Evolutionary conservation across 1,140 invertebrate species (phyloP), one percentile per base, ranked within the genome.

Genomic region (Drosophila setifemur): DNA sequence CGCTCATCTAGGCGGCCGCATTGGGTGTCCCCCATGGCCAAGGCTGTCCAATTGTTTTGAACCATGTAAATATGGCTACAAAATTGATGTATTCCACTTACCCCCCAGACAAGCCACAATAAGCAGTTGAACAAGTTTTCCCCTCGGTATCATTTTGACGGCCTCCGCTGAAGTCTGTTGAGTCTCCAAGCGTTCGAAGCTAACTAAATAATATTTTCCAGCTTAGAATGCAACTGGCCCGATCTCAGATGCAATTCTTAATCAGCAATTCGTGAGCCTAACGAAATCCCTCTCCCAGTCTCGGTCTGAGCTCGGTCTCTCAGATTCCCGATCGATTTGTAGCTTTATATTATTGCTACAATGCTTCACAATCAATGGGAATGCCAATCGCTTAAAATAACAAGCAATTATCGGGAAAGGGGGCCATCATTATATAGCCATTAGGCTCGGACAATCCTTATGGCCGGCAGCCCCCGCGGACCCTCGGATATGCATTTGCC

Each of bases 361-460:
- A 3, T 9, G 47, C 9, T 5, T 14, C 7, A 9, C 54, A 42
- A 57, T 61, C 57, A 11, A 58, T 58, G 4, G 53, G 16, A 33
- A 26, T 35, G 12, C 37, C 19, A 58, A 43, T 33, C 21, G 35
- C 26, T 9, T 8, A 42, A 29, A 52, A 28, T 4, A 16, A 26
- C 16, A 16, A 19, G 11, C 67, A 49, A 26, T 70, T 58, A 68
- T 25, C 12, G 21, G 40, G 23, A 21, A n/a, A 44, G 42, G 42
- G 39, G 67, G 49, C 67, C 54, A 31, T 69, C 55, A 58, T 77
- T 77, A 77, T 58, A 53, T 44, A 69, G 53, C 57, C 57, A 82
- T 82, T 77, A 73, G 50, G 29, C 45, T 29, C 28, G 33, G 26
- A 12, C 12, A 55, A 31, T 33, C 37, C 42, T 14, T 26, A 11